These are phyloP conservation scores for Uloborus diversus DNA, from an alignment of 1,140 invertebrate genomes.

Conservation along the genomic window DNA sequence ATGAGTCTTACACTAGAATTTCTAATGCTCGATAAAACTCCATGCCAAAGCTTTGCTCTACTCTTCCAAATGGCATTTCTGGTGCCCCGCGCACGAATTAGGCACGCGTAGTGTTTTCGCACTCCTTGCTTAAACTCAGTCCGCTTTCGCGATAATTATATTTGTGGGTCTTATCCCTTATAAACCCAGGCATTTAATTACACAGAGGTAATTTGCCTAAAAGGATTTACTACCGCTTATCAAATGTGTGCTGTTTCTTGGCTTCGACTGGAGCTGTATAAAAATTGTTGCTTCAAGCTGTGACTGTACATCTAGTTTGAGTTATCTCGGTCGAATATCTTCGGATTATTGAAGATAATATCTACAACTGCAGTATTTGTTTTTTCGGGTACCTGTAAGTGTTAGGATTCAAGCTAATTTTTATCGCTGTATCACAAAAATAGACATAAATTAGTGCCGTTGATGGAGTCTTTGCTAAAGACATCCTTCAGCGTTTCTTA, in stretches of 20 bases:
- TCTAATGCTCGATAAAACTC: slow-evolving; percentile 48
- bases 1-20: slow-evolving; percentile 33
- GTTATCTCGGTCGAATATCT: too few species aligned
- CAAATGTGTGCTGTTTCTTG: slow-evolving; percentile 53
- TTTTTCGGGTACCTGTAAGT: too few species aligned
- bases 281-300: slow-evolving; percentile 23
- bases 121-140: slow-evolving; percentile 24
- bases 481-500: too few species aligned
- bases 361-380: too few species aligned
- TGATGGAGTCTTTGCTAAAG: too few species aligned
- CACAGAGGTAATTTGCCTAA: slow-evolving; percentile 52
- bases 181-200: slow-evolving; percentile 53
- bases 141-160: slow-evolving; percentile 42
- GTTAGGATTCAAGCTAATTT: too few species aligned
- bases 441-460: too few species aligned
- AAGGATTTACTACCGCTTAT: slow-evolving; percentile 53
- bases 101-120: slow-evolving; percentile 13
- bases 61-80: slow-evolving; percentile 27
- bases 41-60: neutral
- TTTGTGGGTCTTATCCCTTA: slow-evolving; percentile 45
- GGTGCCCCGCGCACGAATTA: neutral
- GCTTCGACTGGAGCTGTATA: slow-evolving; percentile 3
- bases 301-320: too few species aligned
- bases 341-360: too few species aligned
- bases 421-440: too few species aligned